Evolutionary conservation across 2,797 vertebrate species (phyloP).

Genomic region (Coilia nasus): DNA sequence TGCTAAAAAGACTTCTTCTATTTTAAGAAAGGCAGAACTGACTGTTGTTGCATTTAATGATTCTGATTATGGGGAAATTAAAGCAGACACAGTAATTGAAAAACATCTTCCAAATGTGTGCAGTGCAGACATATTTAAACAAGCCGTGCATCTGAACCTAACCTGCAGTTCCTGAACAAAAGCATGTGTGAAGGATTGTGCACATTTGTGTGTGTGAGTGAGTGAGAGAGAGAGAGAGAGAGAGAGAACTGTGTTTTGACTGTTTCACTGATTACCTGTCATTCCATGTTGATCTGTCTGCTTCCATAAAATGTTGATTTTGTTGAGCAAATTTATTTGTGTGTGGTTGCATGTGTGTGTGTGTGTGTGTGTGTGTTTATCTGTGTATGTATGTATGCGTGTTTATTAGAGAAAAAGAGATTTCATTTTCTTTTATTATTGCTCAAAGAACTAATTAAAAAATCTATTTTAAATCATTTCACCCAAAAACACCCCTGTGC

Average conservation of each 20-base stretch:
- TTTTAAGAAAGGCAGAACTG: not conserved
- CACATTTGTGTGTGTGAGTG: not conserved
- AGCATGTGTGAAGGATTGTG: not conserved
- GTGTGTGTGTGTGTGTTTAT: not conserved
- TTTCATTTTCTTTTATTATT: too few relatives aligned
- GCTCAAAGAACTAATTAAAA: too few relatives aligned
- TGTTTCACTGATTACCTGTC: not conserved
- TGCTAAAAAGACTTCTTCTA: not conserved
- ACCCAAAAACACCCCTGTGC: too few relatives aligned
- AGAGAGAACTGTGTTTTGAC: not conserved
- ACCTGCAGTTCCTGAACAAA: not conserved
- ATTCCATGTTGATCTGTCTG: not conserved
- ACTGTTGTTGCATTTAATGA: not conserved
- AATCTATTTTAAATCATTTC: too few relatives aligned
- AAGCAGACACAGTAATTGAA: not conserved
- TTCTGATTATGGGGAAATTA: not conserved
- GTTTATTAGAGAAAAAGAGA: too few relatives aligned
- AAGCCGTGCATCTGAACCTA: not conserved
- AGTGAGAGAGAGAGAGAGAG: too few relatives aligned
- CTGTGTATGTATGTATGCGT: too few relatives aligned
- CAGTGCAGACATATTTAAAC: not conserved
- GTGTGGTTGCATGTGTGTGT: not conserved
- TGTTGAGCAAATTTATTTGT: not conserved
- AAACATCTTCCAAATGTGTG: not conserved
- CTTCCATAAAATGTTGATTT: not conserved